These are phyloP conservation scores for Diorhabda carinulata DNA, from an alignment of 1,140 invertebrate genomes.

Conservation along the genomic window DNA sequence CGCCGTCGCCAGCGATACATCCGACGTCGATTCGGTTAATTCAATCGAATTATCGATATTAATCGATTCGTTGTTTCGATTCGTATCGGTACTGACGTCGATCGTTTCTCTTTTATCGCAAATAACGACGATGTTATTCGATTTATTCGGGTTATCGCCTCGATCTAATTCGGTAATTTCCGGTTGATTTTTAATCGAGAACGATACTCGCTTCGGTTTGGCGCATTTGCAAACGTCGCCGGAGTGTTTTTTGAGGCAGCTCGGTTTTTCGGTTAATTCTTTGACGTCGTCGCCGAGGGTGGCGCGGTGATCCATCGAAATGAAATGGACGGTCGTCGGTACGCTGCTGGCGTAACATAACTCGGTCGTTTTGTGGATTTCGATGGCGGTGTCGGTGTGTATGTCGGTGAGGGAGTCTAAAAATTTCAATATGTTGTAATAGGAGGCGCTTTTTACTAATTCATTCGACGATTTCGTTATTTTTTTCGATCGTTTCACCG, in stretches of 20 bases:
- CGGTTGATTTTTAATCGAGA: conserved; percentile 4
- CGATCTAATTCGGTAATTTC: not conserved
- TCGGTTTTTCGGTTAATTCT: not conserved
- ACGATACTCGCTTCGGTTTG: conserved; percentile 17
- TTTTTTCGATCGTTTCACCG: conserved; percentile 21
- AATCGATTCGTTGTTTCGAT: too few species aligned
- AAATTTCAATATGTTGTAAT: conserved; percentile 28
- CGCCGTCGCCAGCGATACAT: not conserved
- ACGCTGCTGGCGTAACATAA: not conserved
- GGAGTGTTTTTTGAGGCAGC: conserved; percentile 9
- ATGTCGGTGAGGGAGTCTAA: conserved; percentile 23
- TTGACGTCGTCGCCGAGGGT: not conserved
- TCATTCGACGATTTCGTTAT: conserved; percentile 3
- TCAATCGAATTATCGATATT: too few species aligned
- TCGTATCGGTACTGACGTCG: not conserved
- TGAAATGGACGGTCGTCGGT: not conserved
- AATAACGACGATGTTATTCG: not conserved
- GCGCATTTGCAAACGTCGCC: too few species aligned
- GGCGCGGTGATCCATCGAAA: not conserved
- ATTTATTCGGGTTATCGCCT: not conserved
- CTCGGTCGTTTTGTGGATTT: conserved; percentile 16
- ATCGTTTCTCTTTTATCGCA: not conserved
- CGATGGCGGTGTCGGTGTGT: conserved; percentile 23
- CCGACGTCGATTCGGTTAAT: not conserved
- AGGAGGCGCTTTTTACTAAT: conserved; percentile 24